These are phyloP conservation scores for Brachionus plicatilis DNA, from an alignment of 1,140 invertebrate species.

Conservation along the genomic window DNA sequence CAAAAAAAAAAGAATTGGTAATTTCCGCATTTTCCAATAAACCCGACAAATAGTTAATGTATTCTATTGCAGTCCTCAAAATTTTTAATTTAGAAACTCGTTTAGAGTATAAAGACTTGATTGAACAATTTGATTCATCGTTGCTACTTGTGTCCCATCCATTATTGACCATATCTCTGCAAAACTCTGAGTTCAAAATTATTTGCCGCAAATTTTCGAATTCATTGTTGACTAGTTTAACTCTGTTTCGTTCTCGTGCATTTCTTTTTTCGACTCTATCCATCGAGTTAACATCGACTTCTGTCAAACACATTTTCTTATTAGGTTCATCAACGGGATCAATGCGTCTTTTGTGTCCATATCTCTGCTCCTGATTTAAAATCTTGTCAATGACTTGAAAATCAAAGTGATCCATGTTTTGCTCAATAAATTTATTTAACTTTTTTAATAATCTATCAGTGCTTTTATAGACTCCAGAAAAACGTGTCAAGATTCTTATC, in stretches of 20 bases:
- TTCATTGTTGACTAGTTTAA: conserved; percentile 24
- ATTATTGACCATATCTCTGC: background rate
- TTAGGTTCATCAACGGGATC: background rate
- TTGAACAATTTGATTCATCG: background rate
- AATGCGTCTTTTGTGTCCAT: background rate
- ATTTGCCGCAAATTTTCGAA: conserved; percentile 8
- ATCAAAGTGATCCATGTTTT: background rate
- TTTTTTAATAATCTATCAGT: background rate
- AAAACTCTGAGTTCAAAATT: background rate
- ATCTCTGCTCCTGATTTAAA: background rate
- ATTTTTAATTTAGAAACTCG: conserved; percentile 17
- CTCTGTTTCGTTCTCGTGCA: conserved; percentile 24
- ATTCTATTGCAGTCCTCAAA: conserved; percentile 3
- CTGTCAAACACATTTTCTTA: background rate
- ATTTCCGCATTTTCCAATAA: background rate
- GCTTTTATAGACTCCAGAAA: background rate
- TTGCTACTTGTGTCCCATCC: conserved; percentile 5
- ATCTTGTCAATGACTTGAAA: conserved; percentile 21
- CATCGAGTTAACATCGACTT: background rate
- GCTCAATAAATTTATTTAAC: background rate
- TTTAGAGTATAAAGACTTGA: background rate
- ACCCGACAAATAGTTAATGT: conserved; percentile 6
- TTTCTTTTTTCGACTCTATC: conserved; percentile 23
- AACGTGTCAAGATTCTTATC: conserved; percentile 11
- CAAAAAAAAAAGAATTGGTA: background rate